Conservation (phyloP, 1,140 invertebrate genomes). For the Tetragonula clypearis region DNA sequence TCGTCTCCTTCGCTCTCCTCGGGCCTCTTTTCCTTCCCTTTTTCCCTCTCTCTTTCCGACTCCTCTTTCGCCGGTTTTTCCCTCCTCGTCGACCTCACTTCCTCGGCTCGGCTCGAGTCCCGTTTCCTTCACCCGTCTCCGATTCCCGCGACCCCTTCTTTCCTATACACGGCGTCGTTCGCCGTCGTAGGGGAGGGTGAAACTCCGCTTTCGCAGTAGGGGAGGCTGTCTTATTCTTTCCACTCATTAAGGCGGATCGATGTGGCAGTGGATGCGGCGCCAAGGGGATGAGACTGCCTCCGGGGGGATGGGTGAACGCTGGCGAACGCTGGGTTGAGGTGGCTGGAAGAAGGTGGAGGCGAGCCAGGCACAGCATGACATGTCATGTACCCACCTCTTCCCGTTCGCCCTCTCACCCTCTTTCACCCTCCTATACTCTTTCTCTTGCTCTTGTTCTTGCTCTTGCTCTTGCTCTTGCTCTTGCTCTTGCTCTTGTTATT, state of each 20-base stretch:
- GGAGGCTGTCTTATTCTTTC: slow-evolving; percentile 81
- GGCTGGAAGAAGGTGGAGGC: slow-evolving; percentile 68
- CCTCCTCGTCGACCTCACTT: slow-evolving; percentile 10
- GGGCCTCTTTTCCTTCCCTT: slow-evolving; percentile 28
- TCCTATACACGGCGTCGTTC: slow-evolving; percentile 70
- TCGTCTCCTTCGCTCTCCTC: slow-evolving; percentile 66
- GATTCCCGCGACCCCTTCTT: slow-evolving; percentile 71
- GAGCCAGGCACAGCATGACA: slow-evolving; percentile 71
- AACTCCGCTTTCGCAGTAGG: slow-evolving; percentile 66
- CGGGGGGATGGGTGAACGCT: slow-evolving; percentile 41
- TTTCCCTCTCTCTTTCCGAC: slow-evolving; percentile 23
- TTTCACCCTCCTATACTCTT: slow-evolving; percentile 21
- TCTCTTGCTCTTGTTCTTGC: not conserved
- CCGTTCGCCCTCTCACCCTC: not conserved
- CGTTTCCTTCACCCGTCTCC: slow-evolving; percentile 63
- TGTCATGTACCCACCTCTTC: slow-evolving; percentile 61
- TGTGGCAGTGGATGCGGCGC: slow-evolving; percentile 78
- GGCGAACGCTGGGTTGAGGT: slow-evolving; percentile 56
- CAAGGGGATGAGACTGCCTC: slow-evolving; percentile 56
- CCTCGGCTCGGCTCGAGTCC: slow-evolving; percentile 49
- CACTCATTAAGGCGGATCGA: slow-evolving; percentile 82
- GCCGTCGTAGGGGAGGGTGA: slow-evolving; percentile 64
- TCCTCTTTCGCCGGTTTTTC: slow-evolving; percentile 23
- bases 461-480: too few species aligned
- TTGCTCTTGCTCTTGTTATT: too few species aligned